Evolutionary conservation across 2,797 vertebrate genomes (phyloP), one percentile per base, ranked within the genome.

Genomic region (Gallinago stenura): DNA sequence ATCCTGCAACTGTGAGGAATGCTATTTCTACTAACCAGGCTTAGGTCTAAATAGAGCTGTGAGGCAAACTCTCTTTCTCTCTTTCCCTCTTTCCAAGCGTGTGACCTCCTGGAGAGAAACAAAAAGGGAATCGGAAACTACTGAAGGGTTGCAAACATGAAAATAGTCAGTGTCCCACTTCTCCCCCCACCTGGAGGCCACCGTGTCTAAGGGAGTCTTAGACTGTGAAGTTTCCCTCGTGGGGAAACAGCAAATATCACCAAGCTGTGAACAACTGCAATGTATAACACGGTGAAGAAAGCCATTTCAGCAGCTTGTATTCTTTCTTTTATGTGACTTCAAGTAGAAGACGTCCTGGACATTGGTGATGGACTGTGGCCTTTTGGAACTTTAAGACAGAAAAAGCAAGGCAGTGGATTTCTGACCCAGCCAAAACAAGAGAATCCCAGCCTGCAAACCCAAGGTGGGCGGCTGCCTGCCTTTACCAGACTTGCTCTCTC

Each of bases 1-100:
- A 97, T 92, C 95, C 95, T 85, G 95, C 86, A 96, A 90, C 86
- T 93, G 88, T 87, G 66, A 87, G 89, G 91, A 97, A 96, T 91
- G 83, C 76, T 91, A 60, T 81, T 97, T 91, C 88, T 80, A 54
- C 92, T 96, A 97, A 91, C 88, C 73, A 76, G 94, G 70, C 93
- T 90, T 90, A 87, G 68, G 80, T 69, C 82, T 93, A 95, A 95
- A 96, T 75, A 96, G 89, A 95, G 92, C 82, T 90, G 81, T 95
- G 73, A 96, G 73, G 69, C 65, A 91, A 92, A 73, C 17, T 53
- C 64, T 66, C 83, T 78, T 62, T 70, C 87, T 68, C 41, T 41
- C 41, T 43, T 85, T 71, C 73, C 87, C 41, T 43, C 41, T 43
- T 85, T 71, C 73, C 87, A 95, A 54, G 51, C 7, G 0, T 57